These are phyloP conservation scores for Aphelocoma californica DNA, from an alignment of 2,797 vertebrate genomes.

Conservation along the genomic window DNA sequence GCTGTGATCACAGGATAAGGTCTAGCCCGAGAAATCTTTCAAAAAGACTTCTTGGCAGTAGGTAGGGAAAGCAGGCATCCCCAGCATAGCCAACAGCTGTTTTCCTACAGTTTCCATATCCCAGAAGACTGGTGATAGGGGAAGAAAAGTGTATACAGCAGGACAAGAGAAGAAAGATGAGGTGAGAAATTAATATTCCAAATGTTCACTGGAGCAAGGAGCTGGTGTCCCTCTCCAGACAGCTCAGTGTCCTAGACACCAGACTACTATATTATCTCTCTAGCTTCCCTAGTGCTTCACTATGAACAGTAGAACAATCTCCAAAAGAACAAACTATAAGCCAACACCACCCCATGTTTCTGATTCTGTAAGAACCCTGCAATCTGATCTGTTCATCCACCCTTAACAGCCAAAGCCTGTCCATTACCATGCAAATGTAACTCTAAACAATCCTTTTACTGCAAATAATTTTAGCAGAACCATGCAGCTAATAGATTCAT, in stretches of 20 bases:
- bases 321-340: not conserved
- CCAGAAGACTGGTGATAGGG: not conserved
- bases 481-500: not conserved
- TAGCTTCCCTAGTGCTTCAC: not conserved
- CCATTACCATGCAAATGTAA: not conserved
- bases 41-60: not conserved
- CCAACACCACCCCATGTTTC: not conserved
- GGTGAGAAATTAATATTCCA: not conserved
- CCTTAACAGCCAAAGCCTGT: not conserved
- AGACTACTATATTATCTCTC: not conserved
- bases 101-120: not conserved
- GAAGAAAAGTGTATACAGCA: not conserved
- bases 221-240: not conserved
- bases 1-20: not conserved
- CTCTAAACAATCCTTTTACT: not conserved
- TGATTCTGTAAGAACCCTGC: not conserved
- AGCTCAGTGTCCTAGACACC: not conserved
- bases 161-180: not conserved
- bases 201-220: not conserved
- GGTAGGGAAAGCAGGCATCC: not conserved
- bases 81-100: not conserved
- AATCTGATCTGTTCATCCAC: not conserved
- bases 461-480: not conserved
- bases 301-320: not conserved
- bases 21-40: not conserved